Evolutionary conservation across 2,888 invertebrate genomes (phyloP).

Genomic region (Ormyrus nitidulus): DNA sequence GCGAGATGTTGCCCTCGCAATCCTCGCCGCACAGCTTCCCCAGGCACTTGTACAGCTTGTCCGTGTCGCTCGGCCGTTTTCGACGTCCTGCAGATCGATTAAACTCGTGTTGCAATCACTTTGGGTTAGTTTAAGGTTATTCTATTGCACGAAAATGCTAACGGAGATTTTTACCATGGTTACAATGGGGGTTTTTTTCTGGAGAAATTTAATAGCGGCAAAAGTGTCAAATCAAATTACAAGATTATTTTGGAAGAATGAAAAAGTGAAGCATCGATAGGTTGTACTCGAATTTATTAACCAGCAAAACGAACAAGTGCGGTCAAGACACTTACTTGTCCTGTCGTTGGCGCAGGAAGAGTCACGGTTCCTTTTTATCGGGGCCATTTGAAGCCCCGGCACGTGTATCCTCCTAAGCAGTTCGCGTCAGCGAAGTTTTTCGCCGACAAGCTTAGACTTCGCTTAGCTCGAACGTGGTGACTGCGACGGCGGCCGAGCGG

Average conservation of each 20-base stretch:
- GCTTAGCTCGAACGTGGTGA: no score
- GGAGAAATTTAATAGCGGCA: no score
- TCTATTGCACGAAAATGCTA: no score
- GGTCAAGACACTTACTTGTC: conserved; percentile 29
- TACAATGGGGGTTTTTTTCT: no score
- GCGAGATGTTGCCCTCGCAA: conserved; percentile 45
- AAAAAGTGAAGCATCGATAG: no score
- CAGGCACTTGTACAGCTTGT: conserved; percentile 34
- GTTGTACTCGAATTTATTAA: no score
- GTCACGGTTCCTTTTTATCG: conserved; percentile 32
- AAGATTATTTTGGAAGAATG: no score
- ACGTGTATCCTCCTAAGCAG: no score
- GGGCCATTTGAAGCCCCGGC: conserved; percentile 39
- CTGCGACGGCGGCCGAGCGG: neutral
- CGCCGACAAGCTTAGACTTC: neutral
- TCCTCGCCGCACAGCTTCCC: conserved; percentile 51
- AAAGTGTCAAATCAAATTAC: no score
- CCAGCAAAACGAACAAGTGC: neutral
- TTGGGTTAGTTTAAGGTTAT: no score
- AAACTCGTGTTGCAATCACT: neutral
- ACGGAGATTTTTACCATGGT: no score
- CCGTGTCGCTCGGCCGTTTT: conserved; percentile 10
- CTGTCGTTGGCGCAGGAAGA: conserved; percentile 21
- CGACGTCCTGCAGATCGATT: conserved; percentile 3
- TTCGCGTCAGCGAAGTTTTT: neutral